Evolutionary conservation across 1,140 invertebrate genomes (phyloP).

Genomic region (Heliothis virescens): DNA sequence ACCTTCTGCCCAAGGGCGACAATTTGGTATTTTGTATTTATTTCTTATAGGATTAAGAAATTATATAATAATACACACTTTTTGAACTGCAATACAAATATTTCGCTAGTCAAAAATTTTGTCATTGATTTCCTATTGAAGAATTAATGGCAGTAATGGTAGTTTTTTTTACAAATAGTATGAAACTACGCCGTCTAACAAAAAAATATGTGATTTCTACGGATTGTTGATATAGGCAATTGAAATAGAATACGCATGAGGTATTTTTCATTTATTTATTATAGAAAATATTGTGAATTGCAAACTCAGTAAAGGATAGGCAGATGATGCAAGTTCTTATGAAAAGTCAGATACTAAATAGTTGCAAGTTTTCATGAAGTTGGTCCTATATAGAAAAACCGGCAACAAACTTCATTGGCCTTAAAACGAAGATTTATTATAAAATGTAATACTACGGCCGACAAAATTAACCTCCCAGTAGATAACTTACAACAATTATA

Average conservation of each 20-base stretch:
- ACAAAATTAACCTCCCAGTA: constrained; percentile 3
- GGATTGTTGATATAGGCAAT: background rate
- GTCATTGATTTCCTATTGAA: constrained; percentile 1
- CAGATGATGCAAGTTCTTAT: too few species aligned
- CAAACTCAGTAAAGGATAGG: too few species aligned
- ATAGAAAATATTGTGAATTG: background rate
- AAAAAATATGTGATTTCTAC: too few species aligned
- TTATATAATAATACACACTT: background rate
- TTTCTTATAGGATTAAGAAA: constrained; percentile 5
- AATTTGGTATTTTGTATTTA: background rate
- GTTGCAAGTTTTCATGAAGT: too few species aligned
- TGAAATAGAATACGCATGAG: background rate
- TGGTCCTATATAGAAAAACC: too few species aligned
- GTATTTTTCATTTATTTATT: too few species aligned
- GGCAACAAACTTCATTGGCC: too few species aligned
- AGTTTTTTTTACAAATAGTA: constrained; percentile 4
- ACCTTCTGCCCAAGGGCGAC: constrained; percentile 3
- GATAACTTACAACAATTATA: background rate
- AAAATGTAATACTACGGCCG: background rate
- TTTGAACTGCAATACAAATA: background rate
- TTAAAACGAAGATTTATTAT: too few species aligned
- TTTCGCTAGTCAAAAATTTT: background rate
- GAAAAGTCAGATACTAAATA: too few species aligned
- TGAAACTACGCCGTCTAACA: too few species aligned
- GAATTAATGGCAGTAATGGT: background rate